Percentiles rank a stretch among this genome's conserved stretches.
These are phyloP conservation scores for Acleris laterana DNA, from an alignment of 2,888 invertebrate species.

Conservation along the genomic window DNA sequence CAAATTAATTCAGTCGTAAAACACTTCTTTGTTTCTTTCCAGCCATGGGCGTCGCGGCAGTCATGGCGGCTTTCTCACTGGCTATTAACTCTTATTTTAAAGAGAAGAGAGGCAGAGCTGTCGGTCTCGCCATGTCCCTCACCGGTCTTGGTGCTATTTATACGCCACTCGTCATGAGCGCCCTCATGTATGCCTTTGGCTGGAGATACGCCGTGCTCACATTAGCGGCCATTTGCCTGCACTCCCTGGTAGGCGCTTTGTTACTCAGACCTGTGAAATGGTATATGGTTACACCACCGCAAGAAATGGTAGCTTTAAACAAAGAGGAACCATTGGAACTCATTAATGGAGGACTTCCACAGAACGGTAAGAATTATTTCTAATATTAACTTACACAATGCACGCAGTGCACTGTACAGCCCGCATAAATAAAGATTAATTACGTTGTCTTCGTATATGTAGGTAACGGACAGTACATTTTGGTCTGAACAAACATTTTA, in stretches of 20 bases:
- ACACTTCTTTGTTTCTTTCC: conserved; percentile 50
- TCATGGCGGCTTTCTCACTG: conserved; percentile 85
- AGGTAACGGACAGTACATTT: too few species aligned
- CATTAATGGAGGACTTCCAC: conserved; percentile 60
- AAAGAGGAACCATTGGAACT: conserved; percentile 59
- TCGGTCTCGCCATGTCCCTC: conserved; percentile 86
- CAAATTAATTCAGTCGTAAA: neutral
- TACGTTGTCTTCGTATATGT: too few species aligned
- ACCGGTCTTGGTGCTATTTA: conserved; percentile 87
- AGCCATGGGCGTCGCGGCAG: conserved; percentile 86
- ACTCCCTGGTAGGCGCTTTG: conserved; percentile 84
- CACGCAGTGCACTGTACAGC: too few species aligned
- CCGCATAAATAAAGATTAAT: too few species aligned
- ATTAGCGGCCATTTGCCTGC: conserved; percentile 85
- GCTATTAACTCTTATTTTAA: conserved; percentile 88
- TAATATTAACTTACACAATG: neutral
- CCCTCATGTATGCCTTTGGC: conserved; percentile 82
- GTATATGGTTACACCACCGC: conserved; percentile 80
- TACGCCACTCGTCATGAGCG: conserved; percentile 86
- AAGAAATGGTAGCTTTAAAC: conserved; percentile 68
- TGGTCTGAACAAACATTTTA: too few species aligned
- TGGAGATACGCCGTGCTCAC: conserved; percentile 86
- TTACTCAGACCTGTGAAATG: conserved; percentile 88
- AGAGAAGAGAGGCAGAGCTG: conserved; percentile 85
- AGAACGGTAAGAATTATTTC: conserved; percentile 52